Evolutionary conservation across 2,113 vertebrate species (phyloP).

Genomic region (Corvus hawaiiensis): DNA sequence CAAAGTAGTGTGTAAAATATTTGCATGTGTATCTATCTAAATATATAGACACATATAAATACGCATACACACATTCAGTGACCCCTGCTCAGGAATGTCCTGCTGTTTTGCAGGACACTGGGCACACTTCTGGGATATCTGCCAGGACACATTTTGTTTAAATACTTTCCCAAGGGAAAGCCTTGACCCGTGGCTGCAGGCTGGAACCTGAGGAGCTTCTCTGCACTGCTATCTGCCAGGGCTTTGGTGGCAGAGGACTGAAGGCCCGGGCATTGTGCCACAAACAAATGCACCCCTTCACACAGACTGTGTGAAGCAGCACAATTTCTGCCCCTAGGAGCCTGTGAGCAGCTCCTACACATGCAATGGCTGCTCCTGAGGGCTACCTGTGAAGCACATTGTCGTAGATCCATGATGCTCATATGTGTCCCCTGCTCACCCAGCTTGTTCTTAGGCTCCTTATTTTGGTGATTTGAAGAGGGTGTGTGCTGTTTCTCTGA

Average conservation of each 20-base stretch:
- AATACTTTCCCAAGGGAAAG: not conserved
- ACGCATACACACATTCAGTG: too few species aligned
- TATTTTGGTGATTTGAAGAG: not conserved
- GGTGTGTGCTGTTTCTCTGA: not conserved
- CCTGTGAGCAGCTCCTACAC: not conserved
- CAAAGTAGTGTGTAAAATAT: not conserved
- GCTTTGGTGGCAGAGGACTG: not conserved
- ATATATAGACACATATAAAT: not conserved
- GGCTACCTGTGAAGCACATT: not conserved
- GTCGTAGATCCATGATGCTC: rapidly evolving
- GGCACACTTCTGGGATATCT: not conserved
- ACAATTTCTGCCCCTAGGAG: not conserved
- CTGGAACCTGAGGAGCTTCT: not conserved
- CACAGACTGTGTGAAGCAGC: not conserved
- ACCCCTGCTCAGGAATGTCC: not conserved
- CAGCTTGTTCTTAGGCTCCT: not conserved
- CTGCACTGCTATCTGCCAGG: not conserved
- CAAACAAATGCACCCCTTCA: rapidly evolving
- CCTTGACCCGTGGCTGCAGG: not conserved
- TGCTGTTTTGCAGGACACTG: not conserved
- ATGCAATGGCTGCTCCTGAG: not conserved
- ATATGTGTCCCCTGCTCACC: rapidly evolving
- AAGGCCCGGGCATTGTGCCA: not conserved
- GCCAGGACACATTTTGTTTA: not conserved
- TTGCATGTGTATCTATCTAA: not conserved